Conservation (phyloP, 64 coral and sea anemone genomes). For the Montipora foliosa region DNA sequence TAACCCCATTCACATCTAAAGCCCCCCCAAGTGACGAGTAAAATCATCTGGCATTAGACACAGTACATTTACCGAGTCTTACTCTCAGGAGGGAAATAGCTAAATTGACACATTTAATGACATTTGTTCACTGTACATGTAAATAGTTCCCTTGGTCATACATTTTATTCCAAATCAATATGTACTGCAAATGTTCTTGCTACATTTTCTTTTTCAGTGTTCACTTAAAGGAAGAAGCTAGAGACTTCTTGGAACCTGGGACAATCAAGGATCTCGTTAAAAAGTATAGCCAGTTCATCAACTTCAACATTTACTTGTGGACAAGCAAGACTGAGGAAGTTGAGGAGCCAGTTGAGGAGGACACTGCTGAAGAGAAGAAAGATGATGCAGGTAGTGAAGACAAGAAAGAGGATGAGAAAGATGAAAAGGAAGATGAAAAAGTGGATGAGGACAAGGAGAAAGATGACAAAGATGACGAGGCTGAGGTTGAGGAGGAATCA, state of each 20-base stretch:
- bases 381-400: conserved; percentile 46
- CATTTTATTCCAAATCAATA: not conserved
- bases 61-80: too few relatives aligned
- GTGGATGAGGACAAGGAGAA: conserved; percentile 58
- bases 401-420: conserved; percentile 63
- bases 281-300: conserved; percentile 99
- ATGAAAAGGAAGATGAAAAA: conserved; percentile 55
- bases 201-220: conserved; percentile 64
- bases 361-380: conserved; percentile 69
- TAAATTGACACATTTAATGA: too few relatives aligned
- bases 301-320: conserved; percentile 99
- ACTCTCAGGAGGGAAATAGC: too few relatives aligned
- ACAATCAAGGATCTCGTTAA: conserved; percentile 94
- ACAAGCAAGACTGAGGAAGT: conserved; percentile 95
- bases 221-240: conserved; percentile 96
- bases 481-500: conserved; percentile 89
- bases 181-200: not conserved
- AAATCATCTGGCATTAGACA: too few relatives aligned
- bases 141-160: too few relatives aligned
- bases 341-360: conserved; percentile 96
- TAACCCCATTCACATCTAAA: too few relatives aligned
- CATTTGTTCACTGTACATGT: too few relatives aligned
- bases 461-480: conserved; percentile 81
- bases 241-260: conserved; percentile 93
- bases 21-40: too few relatives aligned